Base-by-base conservation (phyloP, 2,797 vertebrate species). In the Sebastolobus alascanus region DNA sequence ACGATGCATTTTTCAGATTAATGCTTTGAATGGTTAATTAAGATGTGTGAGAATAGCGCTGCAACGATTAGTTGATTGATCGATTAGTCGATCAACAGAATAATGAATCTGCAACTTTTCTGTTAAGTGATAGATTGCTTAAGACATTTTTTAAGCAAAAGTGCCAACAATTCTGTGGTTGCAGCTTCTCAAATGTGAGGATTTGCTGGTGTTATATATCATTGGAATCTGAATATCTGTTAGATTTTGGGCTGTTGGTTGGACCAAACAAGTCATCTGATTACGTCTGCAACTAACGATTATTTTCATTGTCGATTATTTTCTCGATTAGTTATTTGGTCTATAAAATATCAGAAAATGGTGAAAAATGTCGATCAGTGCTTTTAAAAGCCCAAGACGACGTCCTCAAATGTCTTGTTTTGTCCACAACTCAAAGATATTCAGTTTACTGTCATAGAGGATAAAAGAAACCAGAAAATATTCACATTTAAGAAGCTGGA, bases 111-210 rank as follows among this genome's bases (percentile, higher is more conserved):
- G 31, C 1, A 61, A 13, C 9, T n/a, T 22, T 4, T 1, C 60
- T 37, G 59, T 35, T n/a, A 11, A n/a, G 40, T 35, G 31, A 35
- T 11, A 31, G 18, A 59, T 43, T 2, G 7, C 43, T 66, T 0
- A 38, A 2, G 7, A 7, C 37, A 8, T 10, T 40, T 40, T 65
- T 43, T 35, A 11, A 58, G 25, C 1, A 0, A 64, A 38, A 25
- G 1, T 5, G 22, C 13, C 3, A 43, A 40, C 3, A 0, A 27
- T 0, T 59, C 18, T 20, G n/a, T 46, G 27, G 16, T 13, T 33
- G 29, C 18, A 33, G 2, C 25, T n/a, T n/a, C 27, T 33, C 11
- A 31, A 52, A 13, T 52, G 27, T n/a, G 16, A 67, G 0, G 9
- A 52, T n/a, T n/a, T 38, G 43, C 16, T 18, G 6, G 6, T 38